Conservation (phyloP, 23 tunicate species). For the Clavelina lepadiformis region DNA sequence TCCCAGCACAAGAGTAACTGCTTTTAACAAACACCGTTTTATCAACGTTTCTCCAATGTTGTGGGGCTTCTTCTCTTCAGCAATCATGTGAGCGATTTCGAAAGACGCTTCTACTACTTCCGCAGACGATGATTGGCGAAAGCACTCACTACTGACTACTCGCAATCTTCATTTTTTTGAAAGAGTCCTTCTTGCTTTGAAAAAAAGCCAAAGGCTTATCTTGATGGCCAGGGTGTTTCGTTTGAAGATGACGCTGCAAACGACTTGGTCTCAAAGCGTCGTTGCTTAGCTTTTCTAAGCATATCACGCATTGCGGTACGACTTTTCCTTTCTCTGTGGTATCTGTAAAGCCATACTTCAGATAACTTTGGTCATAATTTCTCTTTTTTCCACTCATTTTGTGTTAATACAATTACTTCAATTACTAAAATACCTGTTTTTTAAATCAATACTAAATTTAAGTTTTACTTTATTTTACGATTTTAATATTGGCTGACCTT, state of each 20-base stretch:
- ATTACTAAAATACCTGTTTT: no score
- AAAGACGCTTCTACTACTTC: conserved; percentile 53
- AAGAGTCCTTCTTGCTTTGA: conserved; percentile 42
- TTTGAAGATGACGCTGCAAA: conserved; percentile 39
- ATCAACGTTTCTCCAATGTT: conserved; percentile 29
- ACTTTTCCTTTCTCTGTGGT: conserved; percentile 20
- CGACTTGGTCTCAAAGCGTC: conserved; percentile 17
- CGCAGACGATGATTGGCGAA: conserved; percentile 23
- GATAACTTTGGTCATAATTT: no score
- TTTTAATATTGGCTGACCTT: no score
- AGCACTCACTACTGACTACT: conserved; percentile 17
- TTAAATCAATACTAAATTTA: no score
- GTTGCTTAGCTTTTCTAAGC: conserved; percentile 16
- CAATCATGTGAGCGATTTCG: no score
- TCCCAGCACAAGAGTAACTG: conserved; percentile 33
- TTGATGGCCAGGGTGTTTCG: conserved; percentile 31
- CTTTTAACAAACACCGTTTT: conserved; percentile 46
- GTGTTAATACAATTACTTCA: no score
- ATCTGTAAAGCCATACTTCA: no score
- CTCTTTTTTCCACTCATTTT: no score
- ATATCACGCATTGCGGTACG: conserved; percentile 38
- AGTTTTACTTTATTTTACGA: no score
- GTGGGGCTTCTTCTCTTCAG: no score
- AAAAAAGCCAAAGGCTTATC: conserved; percentile 38
- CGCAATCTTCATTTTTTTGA: conserved; percentile 36